Evolutionary conservation across 2,797 vertebrate genomes (phyloP), one percentile per base, ranked within the genome.

Genomic region (Limnodromus scolopaceus): DNA sequence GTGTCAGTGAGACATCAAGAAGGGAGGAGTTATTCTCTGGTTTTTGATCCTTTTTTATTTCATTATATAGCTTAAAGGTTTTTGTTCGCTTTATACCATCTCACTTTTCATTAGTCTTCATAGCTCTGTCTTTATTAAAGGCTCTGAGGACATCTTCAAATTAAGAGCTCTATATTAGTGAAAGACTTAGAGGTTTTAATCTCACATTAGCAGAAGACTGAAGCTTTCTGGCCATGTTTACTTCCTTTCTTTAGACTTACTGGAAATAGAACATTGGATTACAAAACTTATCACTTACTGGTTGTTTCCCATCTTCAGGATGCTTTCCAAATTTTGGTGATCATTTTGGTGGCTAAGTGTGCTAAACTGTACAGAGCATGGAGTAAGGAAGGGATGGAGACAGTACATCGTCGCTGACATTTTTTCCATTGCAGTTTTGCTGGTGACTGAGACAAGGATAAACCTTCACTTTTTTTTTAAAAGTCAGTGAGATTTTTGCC

Each of bases 221-320:
- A 82, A 24, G 10, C 82, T 91, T 92, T 92, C 45, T 75, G 41
- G 4, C 12, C 27, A 4, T 20, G 9, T 58, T 94, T 69, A 14
- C 49, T 71, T 81, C 69, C 34, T 53, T 84, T 84, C 48, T 79
- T 15, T 60, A 57, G 46, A 49, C 7, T 38, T 75, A 48, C 9
- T 60, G 55, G 48, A 74, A 68, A 39, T 48, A 60, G 27, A 75
- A 63, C 22, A 12, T 20, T 57, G 54, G 8, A 38, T 78, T 58
- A 38, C 17, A 76, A 41, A 66, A 64, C 1, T 32, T 77, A 57
- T 0, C 0, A 3, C 48, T 81, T 55, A 34, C 11, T 28, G 32
- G 11, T 66, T 4, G 0, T 84, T 69, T 79, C 18, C 57, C 12
- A 3, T 82, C 19, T 65, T 92, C 18, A 63, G n/a, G 8, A 16